Percentiles rank a stretch among this genome's conserved stretches.
These are phyloP conservation scores for Tipula lateralis DNA, from an alignment of 2,888 invertebrate species.

Conservation along the genomic window DNA sequence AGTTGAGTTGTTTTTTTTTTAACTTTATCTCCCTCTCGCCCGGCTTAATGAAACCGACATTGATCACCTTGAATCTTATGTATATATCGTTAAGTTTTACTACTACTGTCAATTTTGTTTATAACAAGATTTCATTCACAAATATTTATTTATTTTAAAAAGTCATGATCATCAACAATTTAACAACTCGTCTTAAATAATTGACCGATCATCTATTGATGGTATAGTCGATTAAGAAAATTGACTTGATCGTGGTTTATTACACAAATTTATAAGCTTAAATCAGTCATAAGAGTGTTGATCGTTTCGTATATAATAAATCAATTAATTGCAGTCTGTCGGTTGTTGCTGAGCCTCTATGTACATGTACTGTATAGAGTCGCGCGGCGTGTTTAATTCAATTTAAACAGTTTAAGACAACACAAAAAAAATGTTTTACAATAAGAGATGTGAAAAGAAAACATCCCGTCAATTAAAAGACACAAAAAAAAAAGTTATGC, in stretches of 20 bases:
- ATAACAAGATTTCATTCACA: slow-evolving; percentile 6
- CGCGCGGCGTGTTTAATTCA: not conserved
- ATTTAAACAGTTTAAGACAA: not conserved
- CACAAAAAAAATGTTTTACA: not conserved
- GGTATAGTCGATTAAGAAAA: not conserved
- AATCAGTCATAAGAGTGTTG: not conserved
- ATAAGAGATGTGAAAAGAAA: not conserved
- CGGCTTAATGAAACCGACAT: not conserved
- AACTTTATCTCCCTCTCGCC: not conserved
- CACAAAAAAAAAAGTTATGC: not conserved
- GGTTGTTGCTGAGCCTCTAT: not conserved
- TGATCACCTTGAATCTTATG: not conserved
- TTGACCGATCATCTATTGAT: not conserved
- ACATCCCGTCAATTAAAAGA: not conserved
- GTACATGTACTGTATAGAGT: not conserved
- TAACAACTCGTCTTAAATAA: not conserved
- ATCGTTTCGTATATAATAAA: not conserved
- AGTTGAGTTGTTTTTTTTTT: not conserved
- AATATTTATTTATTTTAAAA: not conserved
- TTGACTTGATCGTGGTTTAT: too few species aligned
- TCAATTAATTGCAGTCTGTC: not conserved
- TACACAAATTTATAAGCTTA: not conserved
- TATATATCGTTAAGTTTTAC: not conserved
- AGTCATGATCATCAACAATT: not conserved
- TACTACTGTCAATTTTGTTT: not conserved